These are phyloP conservation scores for Dipodomys spectabilis DNA, from an alignment of 2,113 vertebrate species.

Conservation along the genomic window DNA sequence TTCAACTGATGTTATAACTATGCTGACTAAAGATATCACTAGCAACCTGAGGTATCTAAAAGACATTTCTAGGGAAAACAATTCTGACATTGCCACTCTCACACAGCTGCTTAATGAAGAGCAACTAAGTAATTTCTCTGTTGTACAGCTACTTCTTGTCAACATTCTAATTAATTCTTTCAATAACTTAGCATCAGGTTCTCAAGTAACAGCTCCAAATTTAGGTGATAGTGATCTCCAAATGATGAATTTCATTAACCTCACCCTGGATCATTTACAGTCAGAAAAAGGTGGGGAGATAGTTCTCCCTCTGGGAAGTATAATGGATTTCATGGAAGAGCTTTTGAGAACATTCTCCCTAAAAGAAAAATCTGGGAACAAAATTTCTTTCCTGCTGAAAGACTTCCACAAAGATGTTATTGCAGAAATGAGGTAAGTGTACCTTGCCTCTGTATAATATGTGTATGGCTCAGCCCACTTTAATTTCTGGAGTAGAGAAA, in stretches of 20 bases:
- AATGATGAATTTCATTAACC: constrained; percentile 62
- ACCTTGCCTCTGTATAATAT: background rate
- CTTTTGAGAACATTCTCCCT: constrained; percentile 66
- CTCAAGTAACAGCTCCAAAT: constrained; percentile 18
- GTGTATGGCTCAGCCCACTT: background rate
- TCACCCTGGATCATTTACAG: constrained; percentile 41
- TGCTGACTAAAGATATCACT: constrained; percentile 42
- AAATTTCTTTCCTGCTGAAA: constrained; percentile 56
- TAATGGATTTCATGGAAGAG: constrained; percentile 35
- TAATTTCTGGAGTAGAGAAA: background rate
- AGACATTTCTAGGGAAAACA: constrained; percentile 51
- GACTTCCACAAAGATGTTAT: constrained; percentile 21
- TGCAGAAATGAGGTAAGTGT: constrained; percentile 80
- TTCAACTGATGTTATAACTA: background rate
- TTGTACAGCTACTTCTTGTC: constrained; percentile 63
- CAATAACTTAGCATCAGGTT: background rate
- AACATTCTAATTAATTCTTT: constrained; percentile 54
- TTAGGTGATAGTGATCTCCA: constrained; percentile 45
- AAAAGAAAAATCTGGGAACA: constrained; percentile 57
- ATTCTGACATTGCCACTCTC: background rate
- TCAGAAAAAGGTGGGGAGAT: constrained; percentile 1
- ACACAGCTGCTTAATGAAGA: constrained; percentile 17
- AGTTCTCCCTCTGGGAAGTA: background rate
- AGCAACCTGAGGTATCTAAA: constrained; percentile 65
- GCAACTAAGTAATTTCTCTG: background rate